Evolutionary conservation across 2,113 vertebrate species (phyloP).

Genomic region (Halcyon malimbica): DNA sequence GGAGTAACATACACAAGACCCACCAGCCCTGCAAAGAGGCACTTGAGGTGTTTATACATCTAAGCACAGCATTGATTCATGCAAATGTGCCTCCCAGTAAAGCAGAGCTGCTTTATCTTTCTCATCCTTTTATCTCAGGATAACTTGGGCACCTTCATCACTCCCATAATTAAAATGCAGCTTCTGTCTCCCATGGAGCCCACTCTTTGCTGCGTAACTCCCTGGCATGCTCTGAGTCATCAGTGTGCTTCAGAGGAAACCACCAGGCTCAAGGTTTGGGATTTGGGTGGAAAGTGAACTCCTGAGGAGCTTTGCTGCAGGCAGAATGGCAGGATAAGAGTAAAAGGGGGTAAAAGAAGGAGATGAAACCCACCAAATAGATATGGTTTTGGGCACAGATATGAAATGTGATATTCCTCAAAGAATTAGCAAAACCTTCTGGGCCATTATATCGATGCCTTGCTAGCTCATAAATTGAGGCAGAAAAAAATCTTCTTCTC

Average conservation of each 20-base stretch:
- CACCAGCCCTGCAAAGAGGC: neutral
- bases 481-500: neutral
- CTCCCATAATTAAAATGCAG: neutral
- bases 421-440: neutral
- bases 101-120: neutral
- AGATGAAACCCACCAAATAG: neutral
- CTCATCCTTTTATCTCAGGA: neutral
- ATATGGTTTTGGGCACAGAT: neutral
- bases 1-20: neutral
- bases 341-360: neutral
- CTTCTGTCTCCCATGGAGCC: neutral
- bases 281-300: neutral
- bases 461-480: neutral
- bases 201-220: neutral
- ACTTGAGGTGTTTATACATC: neutral
- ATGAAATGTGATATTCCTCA: neutral
- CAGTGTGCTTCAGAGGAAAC: neutral
- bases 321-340: neutral
- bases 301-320: neutral
- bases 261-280: neutral
- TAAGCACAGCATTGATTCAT: neutral
- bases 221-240: neutral
- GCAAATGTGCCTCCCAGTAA: neutral
- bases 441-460: neutral
- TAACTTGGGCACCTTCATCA: neutral